Evolutionary conservation across 2,888 invertebrate genomes (phyloP).

Genomic region (Electrophaes corylata): DNA sequence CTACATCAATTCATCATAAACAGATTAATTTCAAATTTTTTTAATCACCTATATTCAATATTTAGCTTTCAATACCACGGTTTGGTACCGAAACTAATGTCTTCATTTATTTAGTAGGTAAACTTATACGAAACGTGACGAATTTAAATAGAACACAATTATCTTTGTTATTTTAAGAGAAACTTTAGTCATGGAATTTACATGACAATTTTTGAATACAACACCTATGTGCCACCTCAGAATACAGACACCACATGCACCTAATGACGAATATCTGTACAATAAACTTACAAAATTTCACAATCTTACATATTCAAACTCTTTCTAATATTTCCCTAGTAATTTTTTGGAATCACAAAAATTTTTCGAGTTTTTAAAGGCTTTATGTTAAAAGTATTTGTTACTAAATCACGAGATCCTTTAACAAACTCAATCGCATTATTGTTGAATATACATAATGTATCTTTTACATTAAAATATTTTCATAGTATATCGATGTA

Average conservation of each 20-base stretch:
- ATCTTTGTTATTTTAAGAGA: background rate
- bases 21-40: too few relatives aligned
- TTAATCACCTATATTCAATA: background rate
- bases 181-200: background rate
- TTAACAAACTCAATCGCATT: background rate
- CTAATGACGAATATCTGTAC: background rate
- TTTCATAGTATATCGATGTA: constrained; percentile 5
- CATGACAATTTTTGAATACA: background rate
- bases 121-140: background rate
- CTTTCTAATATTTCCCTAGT: background rate
- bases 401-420: background rate
- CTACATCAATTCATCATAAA: too few relatives aligned
- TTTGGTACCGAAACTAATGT: background rate
- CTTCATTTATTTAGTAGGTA: background rate
- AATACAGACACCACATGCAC: background rate
- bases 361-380: background rate
- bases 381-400: background rate
- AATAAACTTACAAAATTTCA: background rate
- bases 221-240: background rate
- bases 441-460: background rate
- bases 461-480: background rate
- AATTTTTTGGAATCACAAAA: background rate
- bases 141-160: background rate
- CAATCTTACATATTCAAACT: background rate
- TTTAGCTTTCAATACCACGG: background rate